phyloP scores from a whole-genome alignment of 1,140 invertebrate species.

The Zaprionus capensis region DNA sequence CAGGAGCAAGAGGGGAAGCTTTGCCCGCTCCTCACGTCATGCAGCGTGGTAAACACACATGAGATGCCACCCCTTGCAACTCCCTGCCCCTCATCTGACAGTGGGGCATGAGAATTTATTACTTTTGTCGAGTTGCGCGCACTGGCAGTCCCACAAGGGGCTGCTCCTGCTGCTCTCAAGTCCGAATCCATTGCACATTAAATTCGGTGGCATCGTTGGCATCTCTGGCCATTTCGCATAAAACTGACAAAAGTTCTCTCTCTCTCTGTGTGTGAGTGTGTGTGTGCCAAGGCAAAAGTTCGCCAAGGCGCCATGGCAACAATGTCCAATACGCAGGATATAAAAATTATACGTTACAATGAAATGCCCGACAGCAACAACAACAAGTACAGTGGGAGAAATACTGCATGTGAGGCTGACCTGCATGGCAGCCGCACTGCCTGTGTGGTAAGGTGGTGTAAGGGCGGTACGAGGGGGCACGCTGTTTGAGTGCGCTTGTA shows the following conservation, averaged over 20 bases:
- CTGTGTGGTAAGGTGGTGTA: not conserved
- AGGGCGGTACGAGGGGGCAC: no score
- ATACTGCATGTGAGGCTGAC: slow-evolving; percentile 31
- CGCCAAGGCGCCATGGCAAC: slow-evolving; percentile 30
- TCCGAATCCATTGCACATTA: slow-evolving; percentile 65
- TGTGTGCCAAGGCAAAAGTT: slow-evolving; percentile 45
- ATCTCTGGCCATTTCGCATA: slow-evolving; percentile 40
- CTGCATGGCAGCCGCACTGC: slow-evolving; percentile 18
- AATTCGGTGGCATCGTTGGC: slow-evolving; percentile 57
- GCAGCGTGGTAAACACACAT: slow-evolving; percentile 53
- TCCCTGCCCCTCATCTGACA: slow-evolving; percentile 38
- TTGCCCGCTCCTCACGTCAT: not conserved
- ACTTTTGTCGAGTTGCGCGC: slow-evolving; percentile 34
- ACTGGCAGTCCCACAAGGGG: not conserved
- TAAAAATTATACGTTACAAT: slow-evolving; percentile 49
- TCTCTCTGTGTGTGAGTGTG: not conserved
- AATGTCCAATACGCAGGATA: slow-evolving; percentile 45
- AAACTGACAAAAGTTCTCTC: slow-evolving; percentile 46
- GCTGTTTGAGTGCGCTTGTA: slow-evolving; percentile 14
- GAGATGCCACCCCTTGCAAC: not conserved
- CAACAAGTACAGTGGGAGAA: slow-evolving; percentile 2
- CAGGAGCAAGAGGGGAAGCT: not conserved
- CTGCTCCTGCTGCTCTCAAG: slow-evolving; percentile 26
- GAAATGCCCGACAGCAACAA: slow-evolving; percentile 36
- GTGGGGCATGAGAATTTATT: slow-evolving; percentile 76